Conservation (phyloP, 2,888 invertebrate species). For the Dusona sp. region DNA sequence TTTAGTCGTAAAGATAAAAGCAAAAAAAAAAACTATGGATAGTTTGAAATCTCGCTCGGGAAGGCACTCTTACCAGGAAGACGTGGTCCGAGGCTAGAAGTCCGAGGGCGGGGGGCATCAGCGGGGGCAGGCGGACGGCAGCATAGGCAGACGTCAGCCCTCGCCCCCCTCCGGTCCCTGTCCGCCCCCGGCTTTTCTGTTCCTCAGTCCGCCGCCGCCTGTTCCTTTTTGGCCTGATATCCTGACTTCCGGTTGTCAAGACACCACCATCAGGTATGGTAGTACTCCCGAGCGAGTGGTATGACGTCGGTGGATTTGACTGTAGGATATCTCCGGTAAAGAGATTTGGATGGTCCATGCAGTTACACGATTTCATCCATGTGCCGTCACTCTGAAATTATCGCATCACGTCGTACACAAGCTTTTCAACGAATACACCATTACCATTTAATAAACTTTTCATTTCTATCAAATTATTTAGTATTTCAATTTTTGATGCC, state of each 20-base stretch:
- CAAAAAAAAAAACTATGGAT: slow-evolving; percentile 35
- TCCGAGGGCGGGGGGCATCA: slow-evolving; percentile 86
- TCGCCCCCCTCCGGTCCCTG: slow-evolving; percentile 83
- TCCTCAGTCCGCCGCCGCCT: slow-evolving; percentile 84
- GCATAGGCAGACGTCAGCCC: slow-evolving; percentile 83
- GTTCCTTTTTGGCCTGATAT: slow-evolving; percentile 80
- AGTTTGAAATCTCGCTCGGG: slow-evolving; percentile 70
- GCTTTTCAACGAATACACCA: slow-evolving; percentile 9
- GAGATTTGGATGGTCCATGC: slow-evolving; percentile 79
- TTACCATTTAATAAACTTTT: slow-evolving; percentile 2
- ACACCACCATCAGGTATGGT: slow-evolving; percentile 65
- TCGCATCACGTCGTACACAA: slow-evolving; percentile 65
- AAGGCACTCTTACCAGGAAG: slow-evolving; percentile 83
- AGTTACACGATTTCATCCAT: slow-evolving; percentile 80
- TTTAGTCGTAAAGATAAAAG: not conserved
- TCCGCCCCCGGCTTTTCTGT: slow-evolving; percentile 84
- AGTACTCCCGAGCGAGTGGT: slow-evolving; percentile 70
- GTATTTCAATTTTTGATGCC: not conserved
- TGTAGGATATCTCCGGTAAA: slow-evolving; percentile 70
- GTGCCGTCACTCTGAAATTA: slow-evolving; percentile 82
- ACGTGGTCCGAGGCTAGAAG: slow-evolving; percentile 84
- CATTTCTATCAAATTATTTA: not conserved
- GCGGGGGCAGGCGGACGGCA: slow-evolving; percentile 88
- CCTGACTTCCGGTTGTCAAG: slow-evolving; percentile 68
- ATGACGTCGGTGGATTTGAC: slow-evolving; percentile 59